Evolutionary conservation across 2,888 invertebrate genomes (phyloP).

Genomic region (Coremacera marginata): DNA sequence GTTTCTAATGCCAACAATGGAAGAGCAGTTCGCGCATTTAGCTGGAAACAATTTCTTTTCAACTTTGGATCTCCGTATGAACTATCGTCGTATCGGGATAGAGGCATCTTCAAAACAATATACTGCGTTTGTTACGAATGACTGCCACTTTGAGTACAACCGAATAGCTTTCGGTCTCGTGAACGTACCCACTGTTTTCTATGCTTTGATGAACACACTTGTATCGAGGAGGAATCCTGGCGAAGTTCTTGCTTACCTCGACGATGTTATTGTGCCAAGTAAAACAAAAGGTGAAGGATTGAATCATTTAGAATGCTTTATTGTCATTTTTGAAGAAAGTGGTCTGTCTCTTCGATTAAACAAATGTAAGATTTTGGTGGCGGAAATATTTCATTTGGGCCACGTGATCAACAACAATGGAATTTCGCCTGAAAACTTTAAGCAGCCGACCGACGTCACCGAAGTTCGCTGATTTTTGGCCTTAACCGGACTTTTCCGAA

Average conservation of each 20-base stretch:
- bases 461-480: constrained; percentile 44
- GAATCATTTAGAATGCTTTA: constrained; percentile 34
- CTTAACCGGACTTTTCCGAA: constrained; percentile 44
- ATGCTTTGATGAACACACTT: constrained; percentile 37
- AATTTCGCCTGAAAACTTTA: constrained; percentile 43
- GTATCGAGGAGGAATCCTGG: constrained; percentile 32
- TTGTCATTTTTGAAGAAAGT: constrained; percentile 36
- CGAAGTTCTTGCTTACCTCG: constrained; percentile 41
- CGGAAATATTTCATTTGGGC: constrained; percentile 43
- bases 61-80: constrained; percentile 38
- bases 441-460: constrained; percentile 36
- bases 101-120: constrained; percentile 41
- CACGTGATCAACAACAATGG: constrained; percentile 44
- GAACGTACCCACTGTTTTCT: constrained; percentile 44
- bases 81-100: constrained; percentile 47
- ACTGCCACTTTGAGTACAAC: constrained; percentile 46
- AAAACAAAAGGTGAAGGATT: constrained; percentile 39
- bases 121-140: constrained; percentile 46
- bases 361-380: constrained; percentile 44
- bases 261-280: constrained; percentile 46
- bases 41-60: constrained; percentile 34
- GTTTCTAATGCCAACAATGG: constrained; percentile 46
- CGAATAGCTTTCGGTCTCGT: constrained; percentile 47
- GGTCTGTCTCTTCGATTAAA: constrained; percentile 44
- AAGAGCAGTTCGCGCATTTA: constrained; percentile 42